Percentiles rank a stretch among this genome's conserved stretches.
phyloP scores from a whole-genome alignment of 2,888 invertebrate species.

The Cephus pulcher region DNA sequence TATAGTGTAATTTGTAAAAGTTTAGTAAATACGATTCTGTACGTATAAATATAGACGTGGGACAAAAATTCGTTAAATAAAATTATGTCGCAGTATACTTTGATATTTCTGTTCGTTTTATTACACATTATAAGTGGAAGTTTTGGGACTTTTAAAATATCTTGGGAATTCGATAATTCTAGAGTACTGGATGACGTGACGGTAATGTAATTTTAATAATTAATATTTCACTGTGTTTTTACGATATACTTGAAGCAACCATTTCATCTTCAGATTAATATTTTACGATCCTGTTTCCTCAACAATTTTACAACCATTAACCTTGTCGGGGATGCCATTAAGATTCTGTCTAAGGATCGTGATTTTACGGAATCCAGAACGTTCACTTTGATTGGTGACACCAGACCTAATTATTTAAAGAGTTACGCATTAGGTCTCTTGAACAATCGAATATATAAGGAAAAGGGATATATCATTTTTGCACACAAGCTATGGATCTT shows the following conservation, averaged over 20 bases:
- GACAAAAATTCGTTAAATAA: not conserved
- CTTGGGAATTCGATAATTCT: not conserved
- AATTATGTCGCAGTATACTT: not conserved
- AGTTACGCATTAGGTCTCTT: not conserved
- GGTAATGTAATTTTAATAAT: not conserved
- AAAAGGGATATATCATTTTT: not conserved
- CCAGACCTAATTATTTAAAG: slow-evolving; percentile 6
- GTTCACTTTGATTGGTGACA: slow-evolving; percentile 10
- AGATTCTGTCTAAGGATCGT: not conserved
- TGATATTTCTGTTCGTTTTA: not conserved
- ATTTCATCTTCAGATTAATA: slow-evolving; percentile 4
- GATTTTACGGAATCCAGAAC: not conserved
- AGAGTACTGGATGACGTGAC: not conserved
- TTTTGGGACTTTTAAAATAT: not conserved
- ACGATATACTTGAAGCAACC: not conserved
- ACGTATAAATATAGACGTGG: not conserved
- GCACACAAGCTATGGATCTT: slow-evolving; percentile 1
- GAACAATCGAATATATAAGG: not conserved
- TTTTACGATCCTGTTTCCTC: slow-evolving; percentile 11
- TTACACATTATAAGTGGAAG: not conserved
- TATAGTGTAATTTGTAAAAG: not conserved
- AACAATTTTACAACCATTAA: slow-evolving; percentile 2
- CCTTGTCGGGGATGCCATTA: slow-evolving; percentile 3
- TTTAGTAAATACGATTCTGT: not conserved
- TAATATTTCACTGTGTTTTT: not conserved